phyloP scores from a whole-genome alignment of 2,113 vertebrate species.

The Alaudala cheleensis region DNA sequence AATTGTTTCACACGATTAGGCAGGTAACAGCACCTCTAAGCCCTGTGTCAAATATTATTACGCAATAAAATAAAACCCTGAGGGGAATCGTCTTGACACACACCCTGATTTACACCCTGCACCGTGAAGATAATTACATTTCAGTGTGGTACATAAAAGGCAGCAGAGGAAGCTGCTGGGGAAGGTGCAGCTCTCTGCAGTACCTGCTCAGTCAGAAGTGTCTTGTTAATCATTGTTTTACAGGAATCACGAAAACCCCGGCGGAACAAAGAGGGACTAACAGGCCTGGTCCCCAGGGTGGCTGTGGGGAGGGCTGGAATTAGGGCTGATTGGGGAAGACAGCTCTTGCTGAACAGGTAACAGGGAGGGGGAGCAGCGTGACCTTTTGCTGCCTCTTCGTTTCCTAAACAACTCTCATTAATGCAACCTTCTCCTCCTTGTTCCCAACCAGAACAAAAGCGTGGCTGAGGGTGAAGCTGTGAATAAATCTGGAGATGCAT shows the following conservation, averaged over 20 bases:
- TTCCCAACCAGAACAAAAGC: not conserved
- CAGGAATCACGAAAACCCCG: not conserved
- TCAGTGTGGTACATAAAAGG: slow-evolving; percentile 68
- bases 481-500: not conserved
- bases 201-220: slow-evolving; percentile 1
- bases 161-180: slow-evolving; percentile 43
- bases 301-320: not conserved
- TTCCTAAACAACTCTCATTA: not conserved
- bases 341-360: not conserved
- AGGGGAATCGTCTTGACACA: slow-evolving; percentile 69
- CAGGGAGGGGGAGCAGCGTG: not conserved
- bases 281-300: not conserved
- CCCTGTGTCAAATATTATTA: slow-evolving; percentile 72
- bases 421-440: not conserved
- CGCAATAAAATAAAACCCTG: slow-evolving; percentile 66
- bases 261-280: not conserved
- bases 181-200: slow-evolving; percentile 33
- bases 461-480: not conserved
- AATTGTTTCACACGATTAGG: slow-evolving; percentile 70
- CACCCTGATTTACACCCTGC: slow-evolving; percentile 74
- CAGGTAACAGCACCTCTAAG: slow-evolving; percentile 77
- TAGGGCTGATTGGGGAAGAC: not conserved
- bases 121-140: slow-evolving; percentile 74
- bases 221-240: slow-evolving; percentile 36
- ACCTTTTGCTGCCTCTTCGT: not conserved